Percentiles rank a stretch among this genome's conserved stretches.
These are phyloP conservation scores for Myotis planiceps DNA, from an alignment of 2,797 vertebrate genomes.

Conservation along the genomic window DNA sequence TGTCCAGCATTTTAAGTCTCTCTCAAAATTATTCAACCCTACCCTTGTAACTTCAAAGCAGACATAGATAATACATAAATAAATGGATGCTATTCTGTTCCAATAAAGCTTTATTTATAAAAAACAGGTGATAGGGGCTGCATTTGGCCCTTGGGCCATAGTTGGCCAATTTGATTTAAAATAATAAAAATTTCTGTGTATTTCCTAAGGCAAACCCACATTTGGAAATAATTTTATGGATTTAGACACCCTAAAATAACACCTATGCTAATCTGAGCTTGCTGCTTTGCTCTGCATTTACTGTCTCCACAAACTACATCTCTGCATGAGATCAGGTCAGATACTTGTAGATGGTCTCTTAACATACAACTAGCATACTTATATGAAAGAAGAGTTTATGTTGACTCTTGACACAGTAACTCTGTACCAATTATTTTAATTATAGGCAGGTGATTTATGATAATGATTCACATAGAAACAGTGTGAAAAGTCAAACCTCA, in stretches of 20 bases:
- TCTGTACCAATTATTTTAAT: neutral
- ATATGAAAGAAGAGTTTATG: neutral
- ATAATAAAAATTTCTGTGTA: neutral
- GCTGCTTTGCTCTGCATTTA: neutral
- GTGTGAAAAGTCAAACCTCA: neutral
- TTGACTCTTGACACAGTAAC: neutral
- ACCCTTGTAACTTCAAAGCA: neutral
- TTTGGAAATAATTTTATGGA: neutral
- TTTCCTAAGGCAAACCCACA: neutral
- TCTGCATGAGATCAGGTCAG: neutral
- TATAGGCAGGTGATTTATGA: neutral
- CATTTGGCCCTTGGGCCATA: neutral
- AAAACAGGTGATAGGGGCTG: neutral
- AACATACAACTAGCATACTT: neutral
- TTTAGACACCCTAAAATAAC: neutral
- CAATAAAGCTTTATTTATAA: constrained; percentile 24
- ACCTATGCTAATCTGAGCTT: neutral
- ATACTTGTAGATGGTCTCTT: neutral
- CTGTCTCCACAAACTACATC: neutral
- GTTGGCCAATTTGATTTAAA: neutral
- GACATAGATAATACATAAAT: neutral
- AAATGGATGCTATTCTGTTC: neutral
- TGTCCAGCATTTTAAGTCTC: neutral
- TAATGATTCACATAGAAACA: neutral
- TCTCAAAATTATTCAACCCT: neutral